phyloP scores from a whole-genome alignment of 2,113 vertebrate genomes.

The Ammodytes marinus region DNA sequence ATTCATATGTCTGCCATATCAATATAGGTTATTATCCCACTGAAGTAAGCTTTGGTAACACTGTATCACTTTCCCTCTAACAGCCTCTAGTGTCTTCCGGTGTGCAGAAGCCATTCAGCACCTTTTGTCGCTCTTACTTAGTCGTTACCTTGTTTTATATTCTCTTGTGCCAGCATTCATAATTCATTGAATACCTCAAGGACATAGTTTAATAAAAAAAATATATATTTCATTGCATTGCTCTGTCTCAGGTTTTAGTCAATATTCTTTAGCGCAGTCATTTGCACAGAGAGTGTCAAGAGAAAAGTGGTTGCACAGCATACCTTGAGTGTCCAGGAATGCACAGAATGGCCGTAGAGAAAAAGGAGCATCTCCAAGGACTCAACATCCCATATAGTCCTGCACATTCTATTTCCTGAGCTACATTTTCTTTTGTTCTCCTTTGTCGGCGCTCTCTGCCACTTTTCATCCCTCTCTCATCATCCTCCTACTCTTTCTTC shows the following conservation, averaged over 20 bases:
- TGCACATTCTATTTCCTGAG: neutral
- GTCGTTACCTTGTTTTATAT: neutral
- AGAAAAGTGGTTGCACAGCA: slow-evolving; percentile 19
- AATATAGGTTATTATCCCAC: slow-evolving; percentile 22
- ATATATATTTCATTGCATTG: too few relatives aligned
- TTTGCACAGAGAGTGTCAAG: slow-evolving; percentile 14
- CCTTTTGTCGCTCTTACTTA: neutral
- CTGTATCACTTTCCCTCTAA: neutral
- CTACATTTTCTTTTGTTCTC: slow-evolving; percentile 30
- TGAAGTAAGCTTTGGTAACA: neutral
- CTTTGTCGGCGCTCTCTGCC: neutral
- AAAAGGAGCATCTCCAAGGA: slow-evolving; percentile 52
- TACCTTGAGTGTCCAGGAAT: slow-evolving; percentile 17
- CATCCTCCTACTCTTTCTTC: slow-evolving; percentile 18
- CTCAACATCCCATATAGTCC: slow-evolving; percentile 36
- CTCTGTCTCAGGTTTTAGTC: neutral
- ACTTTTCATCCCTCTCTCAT: slow-evolving; percentile 38
- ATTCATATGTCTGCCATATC: neutral
- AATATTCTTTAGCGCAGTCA: slow-evolving; percentile 1
- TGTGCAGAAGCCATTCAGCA: neutral
- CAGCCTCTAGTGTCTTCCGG: neutral
- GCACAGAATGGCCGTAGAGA: neutral
- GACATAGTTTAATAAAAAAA: neutral
- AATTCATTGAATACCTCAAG: neutral
- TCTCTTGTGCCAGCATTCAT: neutral